A percentile compares a stretch with the other conserved stretches of the same genome.
These are phyloP conservation scores for Tolmerus cingulatus DNA, from an alignment of 2,888 invertebrate species.

Conservation along the genomic window DNA sequence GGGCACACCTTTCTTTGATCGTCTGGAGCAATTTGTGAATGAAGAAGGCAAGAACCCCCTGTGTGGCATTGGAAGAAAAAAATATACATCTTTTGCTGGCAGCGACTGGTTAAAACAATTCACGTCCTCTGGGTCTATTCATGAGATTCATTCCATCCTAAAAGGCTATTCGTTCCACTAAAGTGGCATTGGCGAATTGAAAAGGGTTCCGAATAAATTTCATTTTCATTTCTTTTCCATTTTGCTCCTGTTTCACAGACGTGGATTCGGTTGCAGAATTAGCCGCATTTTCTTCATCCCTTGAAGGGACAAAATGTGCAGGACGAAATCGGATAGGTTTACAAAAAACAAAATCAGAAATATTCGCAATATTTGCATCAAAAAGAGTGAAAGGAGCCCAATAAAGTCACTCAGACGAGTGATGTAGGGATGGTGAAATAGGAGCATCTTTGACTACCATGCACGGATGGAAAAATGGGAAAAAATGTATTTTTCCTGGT, in stretches of 20 bases:
- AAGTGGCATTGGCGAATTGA: neutral
- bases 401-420: constrained; percentile 17
- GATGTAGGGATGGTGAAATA: neutral
- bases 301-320: neutral
- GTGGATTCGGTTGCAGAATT: neutral
- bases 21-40: neutral
- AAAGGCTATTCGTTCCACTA: neutral
- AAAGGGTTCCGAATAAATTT: neutral
- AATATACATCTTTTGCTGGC: neutral
- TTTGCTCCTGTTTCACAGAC: neutral
- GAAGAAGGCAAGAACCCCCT: neutral
- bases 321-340: neutral
- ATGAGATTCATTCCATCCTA: neutral
- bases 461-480: neutral
- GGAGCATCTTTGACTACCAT: constrained; percentile 14
- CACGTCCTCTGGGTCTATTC: neutral
- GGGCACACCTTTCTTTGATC: neutral
- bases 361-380: constrained; percentile 40
- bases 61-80: neutral
- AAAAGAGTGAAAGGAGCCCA: constrained; percentile 28
- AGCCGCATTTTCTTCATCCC: neutral
- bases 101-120: neutral
- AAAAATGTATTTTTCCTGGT: neutral
- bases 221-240: neutral
- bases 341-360: neutral